Evolutionary conservation across 64 coral and sea anemone species (phyloP), one percentile per base, ranked within the genome.

Genomic region (Pocillopora damicornis): DNA sequence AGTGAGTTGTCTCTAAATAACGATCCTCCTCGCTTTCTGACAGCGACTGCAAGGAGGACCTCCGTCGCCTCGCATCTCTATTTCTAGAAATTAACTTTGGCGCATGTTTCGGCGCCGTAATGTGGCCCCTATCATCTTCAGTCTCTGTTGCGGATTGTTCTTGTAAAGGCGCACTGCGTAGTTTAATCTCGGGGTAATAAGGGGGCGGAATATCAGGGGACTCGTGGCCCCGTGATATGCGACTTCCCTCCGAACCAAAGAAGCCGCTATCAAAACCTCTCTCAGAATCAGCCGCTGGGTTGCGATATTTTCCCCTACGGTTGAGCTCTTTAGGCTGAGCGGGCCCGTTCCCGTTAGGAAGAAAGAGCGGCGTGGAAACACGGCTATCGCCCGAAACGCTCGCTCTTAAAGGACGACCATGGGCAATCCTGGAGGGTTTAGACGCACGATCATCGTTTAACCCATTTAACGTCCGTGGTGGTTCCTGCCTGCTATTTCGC

Each of bases 201-300:
- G 86, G 66, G 12, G 58, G 87, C 18, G 74, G 68, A 17, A 89
- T 60, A 37, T 95, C 91, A 2, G 94, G 94, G 6, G 94, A 93
- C 75, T 93, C 81, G 60, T 85, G 34, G 5, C 87, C 87, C 63
- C 94, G 91, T 1, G 94, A 96, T 72, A 92, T 88, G 76, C 94
- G 83, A 62, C 94, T 96, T 63, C 91, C 94, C 64, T 96, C 94
- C n/a, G 94, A 96, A 4, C 94, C 94, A 68, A 96, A 96, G 36
- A 96, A 96, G 11, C 94, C 94, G 38, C 94, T 96, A 74, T 96
- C 94, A 66, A 96, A 96, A 0, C 94, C 94, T 80, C 94, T 82
- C 51, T 96, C 94, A 5, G 94, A 93, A 15, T 96, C 94, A 22
- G 90, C 91, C 20, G 82, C 89, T n/a, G 83, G 76, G 67, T 91